These are phyloP conservation scores for Silurus lanzhouensis DNA, from an alignment of 2,797 vertebrate species.

Conservation along the genomic window DNA sequence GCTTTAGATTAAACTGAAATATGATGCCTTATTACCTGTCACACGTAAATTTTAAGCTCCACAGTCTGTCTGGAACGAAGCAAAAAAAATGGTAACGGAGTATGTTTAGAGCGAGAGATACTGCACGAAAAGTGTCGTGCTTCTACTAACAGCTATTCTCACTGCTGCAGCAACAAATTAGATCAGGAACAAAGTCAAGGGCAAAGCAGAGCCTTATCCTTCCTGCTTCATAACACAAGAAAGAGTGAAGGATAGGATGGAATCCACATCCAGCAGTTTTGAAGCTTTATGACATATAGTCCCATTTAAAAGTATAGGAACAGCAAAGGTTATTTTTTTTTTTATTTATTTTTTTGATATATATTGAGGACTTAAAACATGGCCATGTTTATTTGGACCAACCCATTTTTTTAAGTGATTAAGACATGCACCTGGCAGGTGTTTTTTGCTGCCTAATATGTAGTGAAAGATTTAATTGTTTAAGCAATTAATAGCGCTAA, in stretches of 20 bases:
- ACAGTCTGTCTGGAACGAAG: background rate
- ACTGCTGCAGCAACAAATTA: conserved; percentile 28
- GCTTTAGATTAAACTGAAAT: conserved; percentile 7
- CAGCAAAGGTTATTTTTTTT: background rate
- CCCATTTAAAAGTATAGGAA: background rate
- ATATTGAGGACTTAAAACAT: background rate
- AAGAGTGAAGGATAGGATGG: background rate
- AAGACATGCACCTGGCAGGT: background rate
- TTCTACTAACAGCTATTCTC: conserved; percentile 26
- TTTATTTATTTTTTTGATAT: background rate
- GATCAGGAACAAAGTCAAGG: conserved; percentile 30
- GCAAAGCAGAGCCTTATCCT: background rate
- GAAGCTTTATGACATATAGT: background rate
- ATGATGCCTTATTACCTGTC: background rate
- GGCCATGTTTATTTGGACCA: background rate
- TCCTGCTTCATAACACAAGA: background rate
- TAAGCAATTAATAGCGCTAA: background rate
- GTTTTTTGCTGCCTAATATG: too few species aligned
- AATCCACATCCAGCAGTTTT: background rate
- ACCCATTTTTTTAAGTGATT: background rate
- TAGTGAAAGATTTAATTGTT: background rate
- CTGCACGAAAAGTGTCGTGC: conserved; percentile 37
- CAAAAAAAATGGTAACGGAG: background rate
- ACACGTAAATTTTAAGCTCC: conserved; percentile 8
- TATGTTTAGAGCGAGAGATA: conserved; percentile 48